Percentiles rank a stretch among this genome's conserved stretches.
Evolutionary conservation across 2,113 vertebrate genomes (phyloP).

Genomic region (Mastomys natalensis): DNA sequence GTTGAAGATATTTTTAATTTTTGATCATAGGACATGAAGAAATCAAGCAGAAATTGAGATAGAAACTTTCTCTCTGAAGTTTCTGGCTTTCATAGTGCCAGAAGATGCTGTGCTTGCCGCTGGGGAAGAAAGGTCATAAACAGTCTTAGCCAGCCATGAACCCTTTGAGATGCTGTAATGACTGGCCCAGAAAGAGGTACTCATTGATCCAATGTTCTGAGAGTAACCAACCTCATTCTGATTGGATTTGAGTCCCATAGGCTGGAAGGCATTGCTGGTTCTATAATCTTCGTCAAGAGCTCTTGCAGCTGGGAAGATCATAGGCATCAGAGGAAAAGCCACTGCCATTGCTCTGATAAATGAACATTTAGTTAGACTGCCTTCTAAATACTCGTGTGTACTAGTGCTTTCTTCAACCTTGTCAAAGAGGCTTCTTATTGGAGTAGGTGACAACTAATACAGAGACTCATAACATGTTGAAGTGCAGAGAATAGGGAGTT

Average conservation of each 20-base stretch:
- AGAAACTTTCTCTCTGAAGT: too few relatives aligned
- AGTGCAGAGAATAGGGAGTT: not conserved
- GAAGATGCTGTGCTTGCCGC: not conserved
- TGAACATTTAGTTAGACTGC: not conserved
- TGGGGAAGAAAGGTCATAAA: not conserved
- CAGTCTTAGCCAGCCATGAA: not conserved
- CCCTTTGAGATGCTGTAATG: not conserved
- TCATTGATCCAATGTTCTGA: not conserved
- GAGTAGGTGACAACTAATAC: not conserved
- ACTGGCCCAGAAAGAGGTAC: not conserved
- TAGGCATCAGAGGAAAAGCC: not conserved
- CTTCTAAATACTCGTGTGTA: not conserved
- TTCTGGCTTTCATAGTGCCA: not conserved
- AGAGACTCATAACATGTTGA: not conserved
- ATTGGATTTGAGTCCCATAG: not conserved
- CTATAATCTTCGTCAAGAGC: not conserved
- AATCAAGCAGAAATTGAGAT: not conserved
- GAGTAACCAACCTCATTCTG: not conserved
- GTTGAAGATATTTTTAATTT: not conserved
- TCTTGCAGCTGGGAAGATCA: not conserved
- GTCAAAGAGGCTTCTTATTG: not conserved
- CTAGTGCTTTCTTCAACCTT: not conserved
- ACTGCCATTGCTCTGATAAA: not conserved
- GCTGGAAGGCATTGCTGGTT: not conserved
- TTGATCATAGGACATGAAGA: not conserved